Evolutionary conservation across 2,113 vertebrate species (phyloP).

Genomic region (Ammodytes dubius): DNA sequence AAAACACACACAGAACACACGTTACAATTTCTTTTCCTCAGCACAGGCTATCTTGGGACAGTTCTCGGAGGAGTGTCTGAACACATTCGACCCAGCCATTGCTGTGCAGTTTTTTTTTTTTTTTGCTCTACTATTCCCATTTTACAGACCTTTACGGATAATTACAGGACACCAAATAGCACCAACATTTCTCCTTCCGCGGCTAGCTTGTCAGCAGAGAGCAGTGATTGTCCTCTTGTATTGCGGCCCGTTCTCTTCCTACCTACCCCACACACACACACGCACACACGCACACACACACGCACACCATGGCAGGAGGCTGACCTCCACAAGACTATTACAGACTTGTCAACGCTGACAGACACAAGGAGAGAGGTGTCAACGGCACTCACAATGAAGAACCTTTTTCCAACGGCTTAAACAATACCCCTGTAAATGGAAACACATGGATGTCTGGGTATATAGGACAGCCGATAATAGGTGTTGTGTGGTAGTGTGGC

Average conservation of each 20-base stretch:
- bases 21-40: conserved; percentile 49
- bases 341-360: conserved; percentile 71
- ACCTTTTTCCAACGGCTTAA: conserved; percentile 63
- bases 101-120: conserved; percentile 39
- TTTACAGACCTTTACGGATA: conserved; percentile 67
- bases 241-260: conserved; percentile 36
- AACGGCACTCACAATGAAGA: conserved; percentile 58
- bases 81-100: conserved; percentile 50
- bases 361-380: conserved; percentile 73
- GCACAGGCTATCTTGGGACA: conserved; percentile 43
- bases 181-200: conserved; percentile 51
- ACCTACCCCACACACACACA: conserved; percentile 29
- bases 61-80: conserved; percentile 48
- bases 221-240: conserved; percentile 48
- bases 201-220: conserved; percentile 56
- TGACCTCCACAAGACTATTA: conserved; percentile 74
- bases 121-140: conserved; percentile 53
- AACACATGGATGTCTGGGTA: conserved; percentile 72
- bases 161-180: conserved; percentile 73
- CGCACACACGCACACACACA: no score
- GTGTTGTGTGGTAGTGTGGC: conserved; percentile 72
- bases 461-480: conserved; percentile 75
- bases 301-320: conserved; percentile 41
- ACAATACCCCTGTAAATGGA: conserved; percentile 78
- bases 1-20: conserved; percentile 33